Conservation (phyloP, 2,113 vertebrate species). For the Anolis sagrei region DNA sequence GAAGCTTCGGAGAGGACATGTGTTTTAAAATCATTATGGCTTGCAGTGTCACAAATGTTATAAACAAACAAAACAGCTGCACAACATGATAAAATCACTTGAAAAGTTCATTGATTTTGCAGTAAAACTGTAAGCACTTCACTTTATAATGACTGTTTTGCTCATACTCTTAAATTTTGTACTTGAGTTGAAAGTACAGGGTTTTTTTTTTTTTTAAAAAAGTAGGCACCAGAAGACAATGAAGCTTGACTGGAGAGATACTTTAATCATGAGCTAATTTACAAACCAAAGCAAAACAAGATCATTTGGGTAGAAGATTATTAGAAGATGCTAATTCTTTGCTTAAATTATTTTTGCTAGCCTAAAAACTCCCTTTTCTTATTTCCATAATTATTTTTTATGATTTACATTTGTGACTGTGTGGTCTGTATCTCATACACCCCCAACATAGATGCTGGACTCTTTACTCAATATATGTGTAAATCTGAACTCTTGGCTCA, state of each 20-base stretch:
- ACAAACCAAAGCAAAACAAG: constrained; percentile 86
- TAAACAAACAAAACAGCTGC: constrained; percentile 79
- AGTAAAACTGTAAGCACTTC: constrained; percentile 84
- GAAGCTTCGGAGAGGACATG: constrained; percentile 67
- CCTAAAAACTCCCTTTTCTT: constrained; percentile 64
- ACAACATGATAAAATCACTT: constrained; percentile 85
- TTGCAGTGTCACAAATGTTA: constrained; percentile 70
- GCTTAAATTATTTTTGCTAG: constrained; percentile 77
- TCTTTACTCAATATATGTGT: constrained; percentile 60
- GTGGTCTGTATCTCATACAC: constrained; percentile 14
- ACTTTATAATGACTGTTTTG: constrained; percentile 84
- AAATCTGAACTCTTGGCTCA: constrained; percentile 66
- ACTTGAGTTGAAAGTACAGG: constrained; percentile 81
- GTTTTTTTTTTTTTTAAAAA: constrained; percentile 30
- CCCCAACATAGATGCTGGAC: constrained; percentile 28
- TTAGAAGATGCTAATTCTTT: constrained; percentile 84
- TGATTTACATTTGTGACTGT: constrained; percentile 69
- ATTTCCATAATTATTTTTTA: constrained; percentile 81
- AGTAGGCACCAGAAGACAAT: constrained; percentile 77
- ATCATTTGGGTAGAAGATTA: constrained; percentile 83
- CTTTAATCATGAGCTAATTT: constrained; percentile 88
- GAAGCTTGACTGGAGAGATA: constrained; percentile 76
- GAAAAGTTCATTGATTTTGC: constrained; percentile 87
- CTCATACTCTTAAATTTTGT: constrained; percentile 77
- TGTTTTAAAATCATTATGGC: constrained; percentile 61